A percentile compares a stretch with the other conserved stretches of the same genome.
Evolutionary conservation across 2,113 vertebrate genomes (phyloP).

Genomic region (Mastomys coucha): DNA sequence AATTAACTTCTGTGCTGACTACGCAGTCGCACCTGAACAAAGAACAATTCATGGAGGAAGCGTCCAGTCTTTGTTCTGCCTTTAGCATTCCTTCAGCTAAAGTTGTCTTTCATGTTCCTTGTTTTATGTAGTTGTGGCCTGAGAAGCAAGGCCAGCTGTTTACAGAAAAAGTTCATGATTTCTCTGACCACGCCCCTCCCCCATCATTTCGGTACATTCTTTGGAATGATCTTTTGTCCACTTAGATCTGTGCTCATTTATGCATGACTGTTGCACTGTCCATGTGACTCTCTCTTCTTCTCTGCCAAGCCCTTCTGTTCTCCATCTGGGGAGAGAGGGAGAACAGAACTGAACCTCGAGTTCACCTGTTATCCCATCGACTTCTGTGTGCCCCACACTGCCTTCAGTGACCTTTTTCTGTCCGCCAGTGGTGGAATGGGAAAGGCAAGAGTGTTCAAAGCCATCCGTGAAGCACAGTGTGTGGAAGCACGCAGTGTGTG

Average conservation of each 20-base stretch:
- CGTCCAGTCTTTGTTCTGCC: neutral
- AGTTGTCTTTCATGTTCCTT: neutral
- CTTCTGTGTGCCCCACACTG: neutral
- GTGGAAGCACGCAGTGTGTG: too few species aligned
- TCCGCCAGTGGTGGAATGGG: neutral
- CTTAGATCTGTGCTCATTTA: neutral
- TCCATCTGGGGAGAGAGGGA: slow-evolving; percentile 55
- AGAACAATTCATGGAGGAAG: neutral
- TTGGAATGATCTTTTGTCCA: neutral
- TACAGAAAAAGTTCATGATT: neutral
- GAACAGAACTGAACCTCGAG: slow-evolving; percentile 68
- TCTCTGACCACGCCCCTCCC: neutral
- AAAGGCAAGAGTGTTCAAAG: slow-evolving; percentile 60
- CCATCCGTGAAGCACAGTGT: neutral
- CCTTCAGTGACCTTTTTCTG: slow-evolving; percentile 68
- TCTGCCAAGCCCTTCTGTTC: slow-evolving; percentile 17
- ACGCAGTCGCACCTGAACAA: slow-evolving; percentile 11
- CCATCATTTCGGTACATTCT: neutral
- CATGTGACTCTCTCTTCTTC: slow-evolving; percentile 49
- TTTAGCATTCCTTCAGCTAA: neutral
- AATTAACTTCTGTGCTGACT: slow-evolving; percentile 57
- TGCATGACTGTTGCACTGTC: slow-evolving; percentile 50
- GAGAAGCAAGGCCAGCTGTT: neutral
- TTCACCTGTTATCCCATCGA: slow-evolving; percentile 68
- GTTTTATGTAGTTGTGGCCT: neutral